Evolutionary conservation across 2,113 vertebrate species (phyloP).

Genomic region (Pardalotus punctatus): DNA sequence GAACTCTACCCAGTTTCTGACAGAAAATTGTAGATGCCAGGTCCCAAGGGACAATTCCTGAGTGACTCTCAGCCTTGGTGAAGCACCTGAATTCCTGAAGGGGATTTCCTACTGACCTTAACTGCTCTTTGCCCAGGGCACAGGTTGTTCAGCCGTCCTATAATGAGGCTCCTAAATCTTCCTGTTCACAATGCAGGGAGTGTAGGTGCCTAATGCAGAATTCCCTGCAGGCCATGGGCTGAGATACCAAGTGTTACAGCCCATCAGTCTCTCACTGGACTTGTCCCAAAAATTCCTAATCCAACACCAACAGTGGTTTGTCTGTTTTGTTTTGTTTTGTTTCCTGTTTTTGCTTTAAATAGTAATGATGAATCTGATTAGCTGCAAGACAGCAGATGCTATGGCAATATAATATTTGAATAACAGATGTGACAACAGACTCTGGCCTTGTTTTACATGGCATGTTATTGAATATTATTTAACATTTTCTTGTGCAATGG

Average conservation of each 20-base stretch:
- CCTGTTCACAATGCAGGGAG: not conserved
- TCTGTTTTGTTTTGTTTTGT: not conserved
- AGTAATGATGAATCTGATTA: not conserved
- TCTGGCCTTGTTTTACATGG: not conserved
- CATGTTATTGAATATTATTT: not conserved
- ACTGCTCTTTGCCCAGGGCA: conserved; percentile 1
- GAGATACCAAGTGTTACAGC: not conserved
- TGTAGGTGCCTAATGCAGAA: not conserved
- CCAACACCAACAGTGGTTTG: not conserved
- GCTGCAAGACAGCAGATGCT: conserved; percentile 1
- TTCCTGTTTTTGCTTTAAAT: conserved; percentile 33
- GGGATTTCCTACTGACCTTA: not conserved
- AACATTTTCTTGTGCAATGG: not conserved
- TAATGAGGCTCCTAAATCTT: conserved; percentile 1
- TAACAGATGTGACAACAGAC: not conserved
- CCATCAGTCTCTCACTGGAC: not conserved
- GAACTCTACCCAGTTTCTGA: not conserved
- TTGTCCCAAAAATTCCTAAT: not conserved
- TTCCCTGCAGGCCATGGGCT: not conserved
- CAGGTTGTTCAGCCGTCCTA: not conserved
- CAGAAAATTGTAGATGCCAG: not conserved
- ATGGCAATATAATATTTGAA: not conserved
- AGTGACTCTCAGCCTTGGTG: not conserved
- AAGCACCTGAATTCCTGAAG: not conserved
- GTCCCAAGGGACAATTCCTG: not conserved